A percentile compares a stretch with the other conserved stretches of the same genome.
Evolutionary conservation across 2,797 vertebrate genomes (phyloP).

Genomic region (Spondyliosoma cantharus): DNA sequence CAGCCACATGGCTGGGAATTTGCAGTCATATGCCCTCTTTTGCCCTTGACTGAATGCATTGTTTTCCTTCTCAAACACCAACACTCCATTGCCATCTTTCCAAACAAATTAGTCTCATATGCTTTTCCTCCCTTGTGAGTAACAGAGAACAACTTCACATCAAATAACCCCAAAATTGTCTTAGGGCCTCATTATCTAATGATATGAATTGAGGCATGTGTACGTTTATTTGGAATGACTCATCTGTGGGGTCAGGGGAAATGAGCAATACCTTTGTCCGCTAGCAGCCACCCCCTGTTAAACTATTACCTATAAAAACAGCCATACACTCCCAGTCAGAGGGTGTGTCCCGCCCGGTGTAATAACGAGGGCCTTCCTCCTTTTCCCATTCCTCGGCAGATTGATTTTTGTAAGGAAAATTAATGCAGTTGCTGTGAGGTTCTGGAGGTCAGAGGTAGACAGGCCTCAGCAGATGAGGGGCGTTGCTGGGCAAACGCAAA

Average conservation of each 20-base stretch:
- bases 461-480: conserved; percentile 75
- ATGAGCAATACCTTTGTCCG: conserved; percentile 77
- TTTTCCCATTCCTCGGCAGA: conserved; percentile 63
- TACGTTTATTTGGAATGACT: conserved; percentile 77
- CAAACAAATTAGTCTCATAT: conserved; percentile 78
- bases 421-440: conserved; percentile 75
- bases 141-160: conserved; percentile 71
- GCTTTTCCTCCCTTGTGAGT: conserved; percentile 68
- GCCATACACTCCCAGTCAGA: conserved; percentile 59
- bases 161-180: conserved; percentile 70
- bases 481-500: conserved; percentile 50
- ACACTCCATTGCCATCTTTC: conserved; percentile 69
- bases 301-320: conserved; percentile 79
- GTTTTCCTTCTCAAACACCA: conserved; percentile 55
- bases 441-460: conserved; percentile 77
- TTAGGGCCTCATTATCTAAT: conserved; percentile 72
- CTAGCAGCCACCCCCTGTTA: conserved; percentile 63
- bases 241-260: conserved; percentile 65
- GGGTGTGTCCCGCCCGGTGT: conserved; percentile 70
- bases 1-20: conserved; percentile 74
- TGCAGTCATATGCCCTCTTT: conserved; percentile 71
- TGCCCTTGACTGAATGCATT: conserved; percentile 67
- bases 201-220: conserved; percentile 66
- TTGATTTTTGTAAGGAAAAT: conserved; percentile 84
- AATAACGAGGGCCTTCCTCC: conserved; percentile 78